phyloP scores from a whole-genome alignment of 2,888 invertebrate genomes.

The Cerastoderma edule region DNA sequence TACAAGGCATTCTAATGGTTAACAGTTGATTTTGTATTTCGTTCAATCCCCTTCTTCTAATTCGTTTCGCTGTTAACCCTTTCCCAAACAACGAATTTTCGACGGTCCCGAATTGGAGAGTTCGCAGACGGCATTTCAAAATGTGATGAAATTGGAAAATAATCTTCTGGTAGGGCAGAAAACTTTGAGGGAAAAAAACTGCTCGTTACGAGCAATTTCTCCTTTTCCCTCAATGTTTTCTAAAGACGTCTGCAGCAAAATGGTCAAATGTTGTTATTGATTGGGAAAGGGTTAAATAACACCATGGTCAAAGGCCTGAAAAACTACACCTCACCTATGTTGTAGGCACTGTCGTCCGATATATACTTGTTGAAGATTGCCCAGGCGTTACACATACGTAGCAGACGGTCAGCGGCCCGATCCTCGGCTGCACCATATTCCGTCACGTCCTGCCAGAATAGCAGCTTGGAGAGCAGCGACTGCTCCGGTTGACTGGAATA shows the following conservation, averaged over 20 bases:
- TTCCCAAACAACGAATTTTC: background rate
- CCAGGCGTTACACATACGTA: constrained; percentile 82
- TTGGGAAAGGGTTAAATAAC: no score
- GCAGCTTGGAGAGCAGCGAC: constrained; percentile 70
- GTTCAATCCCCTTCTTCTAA: no score
- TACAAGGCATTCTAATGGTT: no score
- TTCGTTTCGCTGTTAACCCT: background rate
- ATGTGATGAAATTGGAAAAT: no score
- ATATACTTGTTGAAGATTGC: constrained; percentile 81
- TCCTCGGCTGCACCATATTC: constrained; percentile 81
- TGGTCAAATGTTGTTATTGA: no score
- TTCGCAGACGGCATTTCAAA: background rate
- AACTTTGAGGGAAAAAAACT: no score
- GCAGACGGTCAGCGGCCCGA: constrained; percentile 79
- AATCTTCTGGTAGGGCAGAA: no score
- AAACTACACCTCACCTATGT: constrained; percentile 80
- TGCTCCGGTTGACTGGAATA: constrained; percentile 66
- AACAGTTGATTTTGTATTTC: no score
- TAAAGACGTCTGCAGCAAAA: no score
- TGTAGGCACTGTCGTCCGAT: constrained; percentile 69
- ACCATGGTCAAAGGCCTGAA: no score
- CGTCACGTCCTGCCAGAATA: constrained; percentile 83
- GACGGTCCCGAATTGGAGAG: no score
- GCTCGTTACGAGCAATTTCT: constrained; percentile 3
- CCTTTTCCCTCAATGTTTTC: background rate